Base-by-base conservation (phyloP, 2,888 invertebrate genomes). In the Colletes collaris region DNA sequence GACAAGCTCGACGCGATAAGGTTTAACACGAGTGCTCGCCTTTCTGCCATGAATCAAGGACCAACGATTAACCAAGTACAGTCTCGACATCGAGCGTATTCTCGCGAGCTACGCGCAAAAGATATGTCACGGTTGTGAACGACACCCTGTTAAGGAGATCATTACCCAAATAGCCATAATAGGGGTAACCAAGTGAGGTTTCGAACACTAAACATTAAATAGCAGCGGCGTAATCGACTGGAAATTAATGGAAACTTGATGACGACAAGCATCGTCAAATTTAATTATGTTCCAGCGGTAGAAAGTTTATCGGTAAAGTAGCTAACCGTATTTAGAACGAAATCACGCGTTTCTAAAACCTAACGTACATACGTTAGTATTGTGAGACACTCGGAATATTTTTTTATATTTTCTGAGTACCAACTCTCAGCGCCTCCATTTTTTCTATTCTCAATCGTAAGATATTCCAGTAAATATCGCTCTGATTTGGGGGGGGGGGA, bases 31-130 rank as follows among this genome's bases (percentile, higher is more conserved):
- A 35, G 35, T 40, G 52, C 40, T 50, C 50, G 52, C 50, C 49
- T 13, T 60, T n/a, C 55, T 58, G 49, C 58, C 68, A 44, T 35
- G n/a, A 44, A 58, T 70, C 52, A 59, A 63, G 44, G 56, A 44
- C 64, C 46, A 58, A 13, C 59, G 64, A 75, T 58, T 58, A 75
- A 70, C 52, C 49, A 59, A 69, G 59, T 35, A 52, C 69, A 4
- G 19, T 6, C 67, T 52, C 53, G 55, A 46, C 53, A 16, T n/a
- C 52, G 16, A 53, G n/a, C 35, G 5, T 40, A 53, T 71, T 58
- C 65, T 56, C 40, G 19, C 65, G 56, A 27, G 5, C 46, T 56
- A 55, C 46, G 49, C 65, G 53, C 40, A 55, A 58, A 58, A 56
- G 70, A 64, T 56, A 63, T 49, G 49, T 63, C 63, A 46, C 56